phyloP scores from a whole-genome alignment of 2,797 vertebrate species.

The Rachycentron canadum region DNA sequence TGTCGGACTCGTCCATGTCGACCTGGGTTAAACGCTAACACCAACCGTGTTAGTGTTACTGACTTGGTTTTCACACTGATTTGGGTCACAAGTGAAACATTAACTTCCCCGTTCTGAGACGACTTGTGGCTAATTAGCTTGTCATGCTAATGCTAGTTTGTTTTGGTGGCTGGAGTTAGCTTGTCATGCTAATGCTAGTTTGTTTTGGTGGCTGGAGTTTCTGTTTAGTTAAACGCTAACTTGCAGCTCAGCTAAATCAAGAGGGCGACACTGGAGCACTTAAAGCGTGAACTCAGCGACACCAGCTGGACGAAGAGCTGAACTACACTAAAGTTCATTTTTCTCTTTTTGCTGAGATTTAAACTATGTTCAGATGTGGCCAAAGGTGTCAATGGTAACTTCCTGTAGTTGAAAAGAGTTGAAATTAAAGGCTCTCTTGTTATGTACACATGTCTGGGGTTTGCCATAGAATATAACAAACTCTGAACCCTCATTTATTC shows the following conservation, averaged over 20 bases:
- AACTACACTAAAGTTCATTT: conserved; percentile 8
- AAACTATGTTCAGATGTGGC: no score
- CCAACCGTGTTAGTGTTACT: background rate
- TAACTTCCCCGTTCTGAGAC: background rate
- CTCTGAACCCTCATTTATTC: no score
- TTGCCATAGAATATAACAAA: no score
- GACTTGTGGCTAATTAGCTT: background rate
- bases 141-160: background rate
- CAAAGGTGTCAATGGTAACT: background rate
- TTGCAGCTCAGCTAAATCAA: conserved; percentile 1
- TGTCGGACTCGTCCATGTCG: conserved; percentile 83
- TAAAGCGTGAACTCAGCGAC: background rate
- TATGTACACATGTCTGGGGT: background rate
- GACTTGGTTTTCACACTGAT: background rate
- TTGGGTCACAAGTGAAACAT: background rate
- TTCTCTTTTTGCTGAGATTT: background rate
- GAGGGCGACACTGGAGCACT: background rate
- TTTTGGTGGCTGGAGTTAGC: background rate
- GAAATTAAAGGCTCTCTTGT: background rate
- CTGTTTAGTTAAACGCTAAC: no score
- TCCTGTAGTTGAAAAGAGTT: no score
- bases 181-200: no score
- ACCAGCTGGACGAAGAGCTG: conserved; percentile 30
- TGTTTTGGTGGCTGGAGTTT: background rate
- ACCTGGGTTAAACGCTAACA: background rate